phyloP scores from a whole-genome alignment of 1,140 invertebrate genomes.

The Nomia melanderi region DNA sequence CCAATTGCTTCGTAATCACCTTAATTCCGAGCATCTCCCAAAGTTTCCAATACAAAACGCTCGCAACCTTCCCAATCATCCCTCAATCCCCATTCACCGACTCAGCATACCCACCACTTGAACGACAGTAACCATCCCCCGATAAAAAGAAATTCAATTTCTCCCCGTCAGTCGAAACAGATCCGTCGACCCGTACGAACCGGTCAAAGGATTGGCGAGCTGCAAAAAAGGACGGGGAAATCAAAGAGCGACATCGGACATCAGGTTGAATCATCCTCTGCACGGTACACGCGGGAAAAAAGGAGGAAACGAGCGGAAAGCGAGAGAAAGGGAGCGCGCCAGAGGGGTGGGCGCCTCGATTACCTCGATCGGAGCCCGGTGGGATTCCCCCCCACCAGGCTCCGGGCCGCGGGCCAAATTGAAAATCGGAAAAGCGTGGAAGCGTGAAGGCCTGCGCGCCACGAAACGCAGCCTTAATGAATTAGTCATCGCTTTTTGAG shows the following conservation, averaged over 20 bases:
- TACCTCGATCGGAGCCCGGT: constrained; percentile 37
- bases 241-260: background rate
- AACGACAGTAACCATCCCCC: background rate
- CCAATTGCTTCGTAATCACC: too few relatives aligned
- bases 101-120: background rate
- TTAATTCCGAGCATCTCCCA: too few relatives aligned
- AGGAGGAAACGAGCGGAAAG: too few relatives aligned
- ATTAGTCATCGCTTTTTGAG: constrained; percentile 68
- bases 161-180: background rate
- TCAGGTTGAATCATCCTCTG: constrained; percentile 42
- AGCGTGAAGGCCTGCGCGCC: constrained; percentile 40
- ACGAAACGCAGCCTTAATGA: constrained; percentile 58
- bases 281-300: background rate
- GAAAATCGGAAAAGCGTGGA: constrained; percentile 56
- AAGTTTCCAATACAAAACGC: too few relatives aligned
- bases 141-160: background rate
- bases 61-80: too few relatives aligned
- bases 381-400: constrained; percentile 14
- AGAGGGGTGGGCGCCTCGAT: constrained; percentile 6
- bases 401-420: constrained; percentile 29
- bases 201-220: background rate
- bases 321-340: background rate
- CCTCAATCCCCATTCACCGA: background rate
- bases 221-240: background rate
- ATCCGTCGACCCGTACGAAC: background rate